Percentiles rank a stretch among this genome's conserved stretches.
Conservation (phyloP, 2,113 vertebrate species). For the Antechinus flavipes region DNA sequence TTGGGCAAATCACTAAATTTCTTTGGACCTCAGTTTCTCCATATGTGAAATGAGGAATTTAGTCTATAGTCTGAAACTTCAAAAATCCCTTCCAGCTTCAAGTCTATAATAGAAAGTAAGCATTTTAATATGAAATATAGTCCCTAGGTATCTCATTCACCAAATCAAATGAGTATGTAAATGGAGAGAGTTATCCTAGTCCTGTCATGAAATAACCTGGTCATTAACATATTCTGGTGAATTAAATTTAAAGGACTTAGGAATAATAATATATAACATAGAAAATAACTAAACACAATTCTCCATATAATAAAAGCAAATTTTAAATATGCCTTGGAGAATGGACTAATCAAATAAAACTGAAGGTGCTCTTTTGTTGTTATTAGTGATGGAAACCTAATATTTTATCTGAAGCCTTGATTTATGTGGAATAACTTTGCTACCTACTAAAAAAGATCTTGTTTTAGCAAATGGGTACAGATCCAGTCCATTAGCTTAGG, state of each 20-base stretch:
- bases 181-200: neutral
- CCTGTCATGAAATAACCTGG: neutral
- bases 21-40: neutral
- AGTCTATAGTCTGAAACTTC: neutral
- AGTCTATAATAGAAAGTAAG: neutral
- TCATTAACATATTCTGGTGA: neutral
- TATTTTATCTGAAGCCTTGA: constrained; percentile 80
- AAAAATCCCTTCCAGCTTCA: neutral
- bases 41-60: neutral
- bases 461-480: constrained; percentile 86
- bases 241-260: neutral
- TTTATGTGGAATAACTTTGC: constrained; percentile 81
- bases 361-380: constrained; percentile 42
- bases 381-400: constrained; percentile 75
- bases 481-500: constrained; percentile 86
- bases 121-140: neutral
- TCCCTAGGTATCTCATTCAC: neutral
- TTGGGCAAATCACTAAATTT: neutral
- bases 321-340: constrained; percentile 58
- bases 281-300: neutral
- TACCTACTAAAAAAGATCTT: constrained; percentile 83
- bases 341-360: constrained; percentile 59
- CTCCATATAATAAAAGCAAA: constrained; percentile 53
- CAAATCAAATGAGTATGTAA: neutral
- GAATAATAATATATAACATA: neutral